Percentiles rank a stretch among this genome's conserved stretches.
Conservation (phyloP, 2,113 vertebrate species). For the Xiphophorus couchianus region DNA sequence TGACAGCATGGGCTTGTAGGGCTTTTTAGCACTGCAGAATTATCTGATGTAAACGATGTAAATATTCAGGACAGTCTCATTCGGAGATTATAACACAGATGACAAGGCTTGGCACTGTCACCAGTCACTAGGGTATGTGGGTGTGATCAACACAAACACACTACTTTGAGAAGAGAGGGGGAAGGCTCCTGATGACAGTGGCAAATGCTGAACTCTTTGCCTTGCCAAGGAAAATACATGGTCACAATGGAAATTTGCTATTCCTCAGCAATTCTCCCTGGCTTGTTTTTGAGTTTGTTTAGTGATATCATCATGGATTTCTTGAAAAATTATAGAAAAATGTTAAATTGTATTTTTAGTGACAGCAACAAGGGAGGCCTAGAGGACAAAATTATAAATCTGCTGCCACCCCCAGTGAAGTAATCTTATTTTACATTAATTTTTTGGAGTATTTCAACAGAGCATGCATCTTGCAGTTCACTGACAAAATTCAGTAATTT, state of each 20-base stretch:
- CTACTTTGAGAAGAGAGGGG: conserved; percentile 72
- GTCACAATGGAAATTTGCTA: conserved; percentile 56
- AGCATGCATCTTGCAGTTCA: background rate
- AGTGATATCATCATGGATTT: conserved; percentile 23
- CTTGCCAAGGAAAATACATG: conserved; percentile 68
- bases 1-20: conserved; percentile 67
- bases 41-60: conserved; percentile 70
- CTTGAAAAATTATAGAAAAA: background rate
- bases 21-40: conserved; percentile 66
- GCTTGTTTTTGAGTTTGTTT: conserved; percentile 41
- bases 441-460: background rate
- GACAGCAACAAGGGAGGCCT: background rate
- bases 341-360: background rate
- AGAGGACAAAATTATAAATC: background rate
- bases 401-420: background rate
- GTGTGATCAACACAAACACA: conserved; percentile 80
- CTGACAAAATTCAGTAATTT: background rate
- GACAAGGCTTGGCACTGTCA: conserved; percentile 79
- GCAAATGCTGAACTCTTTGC: conserved; percentile 60
- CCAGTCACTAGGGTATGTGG: conserved; percentile 75
- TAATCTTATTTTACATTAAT: background rate
- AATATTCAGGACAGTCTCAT: conserved; percentile 77
- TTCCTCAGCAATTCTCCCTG: conserved; percentile 32
- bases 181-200: conserved; percentile 68
- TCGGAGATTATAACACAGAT: conserved; percentile 75